Conservation (phyloP, 2,888 invertebrate genomes). For the Thumatha senex region DNA sequence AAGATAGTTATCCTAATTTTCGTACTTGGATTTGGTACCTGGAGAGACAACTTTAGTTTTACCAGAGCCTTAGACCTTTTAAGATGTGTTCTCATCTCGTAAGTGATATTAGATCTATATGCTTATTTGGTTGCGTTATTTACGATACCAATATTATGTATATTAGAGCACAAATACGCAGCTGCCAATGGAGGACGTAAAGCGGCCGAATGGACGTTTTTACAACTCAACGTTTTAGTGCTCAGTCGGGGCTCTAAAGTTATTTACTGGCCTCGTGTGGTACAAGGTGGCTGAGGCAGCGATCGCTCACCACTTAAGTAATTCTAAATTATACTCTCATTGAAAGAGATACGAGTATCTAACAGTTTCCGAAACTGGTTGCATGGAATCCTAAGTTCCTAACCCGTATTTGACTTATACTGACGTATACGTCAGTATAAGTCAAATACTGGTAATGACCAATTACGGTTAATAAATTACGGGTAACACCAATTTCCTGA, state of each 20-base stretch:
- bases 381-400: too few relatives aligned
- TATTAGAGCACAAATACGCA: constrained; percentile 46
- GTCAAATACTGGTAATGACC: too few relatives aligned
- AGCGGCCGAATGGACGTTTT: constrained; percentile 54
- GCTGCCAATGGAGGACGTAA: constrained; percentile 55
- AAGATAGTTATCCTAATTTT: too few relatives aligned
- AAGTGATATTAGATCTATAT: neutral
- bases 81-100: neutral
- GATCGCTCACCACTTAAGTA: neutral
- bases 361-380: too few relatives aligned
- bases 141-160: constrained; percentile 39
- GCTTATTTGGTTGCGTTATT: constrained; percentile 14
- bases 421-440: too few relatives aligned
- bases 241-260: constrained; percentile 55
- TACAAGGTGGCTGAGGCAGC: neutral
- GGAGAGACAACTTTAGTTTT: neutral
- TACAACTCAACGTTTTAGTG: constrained; percentile 58
- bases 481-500: too few relatives aligned
- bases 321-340: neutral
- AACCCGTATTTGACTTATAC: too few relatives aligned
- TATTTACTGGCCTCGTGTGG: constrained; percentile 51
- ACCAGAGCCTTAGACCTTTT: neutral
- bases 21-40: neutral
- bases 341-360: neutral
- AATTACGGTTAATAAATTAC: too few relatives aligned